Base-by-base conservation (phyloP, 2,888 invertebrate species). In the Hypsopygia costalis region DNA sequence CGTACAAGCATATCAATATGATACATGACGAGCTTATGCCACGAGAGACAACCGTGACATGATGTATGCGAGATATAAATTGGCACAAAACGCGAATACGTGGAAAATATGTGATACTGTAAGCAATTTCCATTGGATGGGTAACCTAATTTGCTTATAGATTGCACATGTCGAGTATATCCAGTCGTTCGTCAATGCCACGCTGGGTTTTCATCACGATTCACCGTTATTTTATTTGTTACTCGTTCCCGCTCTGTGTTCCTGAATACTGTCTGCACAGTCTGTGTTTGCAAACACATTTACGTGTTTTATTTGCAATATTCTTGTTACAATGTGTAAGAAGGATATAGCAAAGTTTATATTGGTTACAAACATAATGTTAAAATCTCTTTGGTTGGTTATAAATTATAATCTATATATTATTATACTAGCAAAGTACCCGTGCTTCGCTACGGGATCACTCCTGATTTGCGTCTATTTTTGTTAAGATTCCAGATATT, bases 141-240 rank as follows among this genome's bases (percentile, higher is more conserved):
- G 36, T 31, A 31, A 30, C 30, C 36, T 37, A 37, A 37, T 37
- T 37, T 37, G 30, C 30, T 30, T 37, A 37, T 37, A 37, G 36
- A 37, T 37, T 37, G 30, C 36, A 11, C 11, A 30, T 21, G 36
- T 37, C 30, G 29, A 29, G 21, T 30, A 37, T 36, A 29, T 28
- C 28, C 10, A 20, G 16, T 11, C 34, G 34, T 34, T 22, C 9
- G 16, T 36, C 29, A 36, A 29, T 29, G 29, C 36, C 20, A 29
- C 36, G 11, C n/a, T 6, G 25, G 8, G 25, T 7, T 29, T 36
- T 29, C 12, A 36, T 28, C 6, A 3, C 16, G 35, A 11, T n/a
- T 8, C 20, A 35, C 27, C 8, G 25, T 25, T 34, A 35, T 27
- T 35, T 35, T 34, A 34, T 35, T 35, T 35, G 9, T 36, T 32